These are phyloP conservation scores for Bhutanitis thaidina DNA, from an alignment of 2,888 invertebrate species.

Conservation along the genomic window DNA sequence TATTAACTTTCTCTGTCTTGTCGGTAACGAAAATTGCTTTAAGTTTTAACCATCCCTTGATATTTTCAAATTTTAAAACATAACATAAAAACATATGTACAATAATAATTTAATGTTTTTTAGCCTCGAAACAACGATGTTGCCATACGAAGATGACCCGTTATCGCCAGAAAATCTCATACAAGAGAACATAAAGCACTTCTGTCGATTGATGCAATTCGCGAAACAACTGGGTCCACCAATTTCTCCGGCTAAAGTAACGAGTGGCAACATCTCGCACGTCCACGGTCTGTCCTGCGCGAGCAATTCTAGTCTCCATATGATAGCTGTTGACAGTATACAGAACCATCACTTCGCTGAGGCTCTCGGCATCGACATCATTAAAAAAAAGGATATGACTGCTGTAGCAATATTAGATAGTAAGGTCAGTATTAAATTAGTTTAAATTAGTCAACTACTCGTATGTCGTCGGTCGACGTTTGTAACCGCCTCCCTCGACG, in stretches of 20 bases:
- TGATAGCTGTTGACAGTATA: constrained; percentile 86
- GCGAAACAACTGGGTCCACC: constrained; percentile 59
- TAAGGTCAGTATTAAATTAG: constrained; percentile 69
- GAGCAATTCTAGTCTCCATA: constrained; percentile 53
- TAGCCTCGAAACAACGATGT: constrained; percentile 68
- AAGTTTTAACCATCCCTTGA: no score
- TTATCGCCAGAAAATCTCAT: constrained; percentile 75
- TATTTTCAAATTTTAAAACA: no score
- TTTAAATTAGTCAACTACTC: no score
- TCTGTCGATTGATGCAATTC: constrained; percentile 58
- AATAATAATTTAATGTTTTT: constrained; percentile 26
- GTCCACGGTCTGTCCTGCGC: constrained; percentile 72
- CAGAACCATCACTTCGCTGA: constrained; percentile 87
- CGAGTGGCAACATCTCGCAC: constrained; percentile 41
- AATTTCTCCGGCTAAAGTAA: constrained; percentile 43
- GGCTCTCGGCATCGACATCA: constrained; percentile 85
- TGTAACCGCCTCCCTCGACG: no score
- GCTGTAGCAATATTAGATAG: constrained; percentile 85
- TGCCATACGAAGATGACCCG: constrained; percentile 69
- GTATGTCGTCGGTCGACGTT: no score
- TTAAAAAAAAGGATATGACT: constrained; percentile 80
- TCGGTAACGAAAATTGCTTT: no score
- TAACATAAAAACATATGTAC: no score
- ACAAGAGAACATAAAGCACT: constrained; percentile 56
- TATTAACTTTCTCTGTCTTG: no score